These are phyloP conservation scores for Nomada fucata DNA, from an alignment of 2,888 invertebrate genomes.

Conservation along the genomic window DNA sequence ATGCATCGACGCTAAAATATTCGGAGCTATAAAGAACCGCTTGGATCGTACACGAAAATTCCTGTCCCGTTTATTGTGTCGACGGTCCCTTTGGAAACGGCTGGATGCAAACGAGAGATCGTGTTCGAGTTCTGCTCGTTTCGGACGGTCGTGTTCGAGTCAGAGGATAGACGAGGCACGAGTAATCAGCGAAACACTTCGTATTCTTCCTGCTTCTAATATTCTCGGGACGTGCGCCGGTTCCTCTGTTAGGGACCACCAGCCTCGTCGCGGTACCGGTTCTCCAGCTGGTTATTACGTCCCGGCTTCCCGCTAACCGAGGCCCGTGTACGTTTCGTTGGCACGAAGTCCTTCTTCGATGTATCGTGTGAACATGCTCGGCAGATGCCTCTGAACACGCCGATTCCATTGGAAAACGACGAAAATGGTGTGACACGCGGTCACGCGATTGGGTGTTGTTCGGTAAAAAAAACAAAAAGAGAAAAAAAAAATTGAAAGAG, in stretches of 20 bases:
- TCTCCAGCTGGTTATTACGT: constrained; percentile 73
- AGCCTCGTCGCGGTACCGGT: constrained; percentile 76
- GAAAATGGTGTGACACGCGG: constrained; percentile 1
- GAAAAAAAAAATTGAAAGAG: not conserved
- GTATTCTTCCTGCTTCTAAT: constrained; percentile 76
- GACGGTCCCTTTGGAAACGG: not conserved
- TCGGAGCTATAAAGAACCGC: too few species aligned
- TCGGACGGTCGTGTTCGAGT: constrained; percentile 50
- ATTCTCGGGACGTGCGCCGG: constrained; percentile 74
- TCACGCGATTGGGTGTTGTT: constrained; percentile 9
- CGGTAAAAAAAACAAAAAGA: not conserved
- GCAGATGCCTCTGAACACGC: constrained; percentile 19
- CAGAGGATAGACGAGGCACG: constrained; percentile 50
- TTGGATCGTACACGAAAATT: constrained; percentile 10
- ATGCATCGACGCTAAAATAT: not conserved
- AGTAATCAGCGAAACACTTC: constrained; percentile 71
- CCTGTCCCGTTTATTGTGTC: constrained; percentile 1
- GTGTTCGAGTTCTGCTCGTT: constrained; percentile 28
- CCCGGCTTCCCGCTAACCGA: constrained; percentile 69
- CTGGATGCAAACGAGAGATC: constrained; percentile 45
- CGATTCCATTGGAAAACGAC: not conserved
- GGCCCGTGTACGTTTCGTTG: constrained; percentile 50
- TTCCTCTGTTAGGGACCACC: constrained; percentile 75
- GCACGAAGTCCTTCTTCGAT: constrained; percentile 67
- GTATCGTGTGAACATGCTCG: constrained; percentile 57